Percentiles rank a stretch among this genome's conserved stretches.
Conservation (phyloP, 2,113 vertebrate genomes). For the Apteryx owenii region DNA sequence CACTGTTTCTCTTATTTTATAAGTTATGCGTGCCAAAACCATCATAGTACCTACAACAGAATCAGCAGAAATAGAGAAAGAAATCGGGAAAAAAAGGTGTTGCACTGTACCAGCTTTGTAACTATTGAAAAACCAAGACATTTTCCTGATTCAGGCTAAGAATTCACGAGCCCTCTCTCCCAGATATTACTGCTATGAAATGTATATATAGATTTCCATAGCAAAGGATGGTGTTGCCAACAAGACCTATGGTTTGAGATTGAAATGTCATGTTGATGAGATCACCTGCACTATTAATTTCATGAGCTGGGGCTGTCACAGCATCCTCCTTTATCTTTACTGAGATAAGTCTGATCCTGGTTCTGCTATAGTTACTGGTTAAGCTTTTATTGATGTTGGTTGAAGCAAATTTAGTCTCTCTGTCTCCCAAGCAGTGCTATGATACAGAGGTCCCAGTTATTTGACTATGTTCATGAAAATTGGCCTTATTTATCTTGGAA, state of each 20-base stretch:
- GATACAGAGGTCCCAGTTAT: not conserved
- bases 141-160: not conserved
- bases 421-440: not conserved
- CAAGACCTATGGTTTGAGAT: not conserved
- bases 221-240: not conserved
- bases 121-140: not conserved
- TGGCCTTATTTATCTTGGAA: not conserved
- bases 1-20: not conserved
- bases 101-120: not conserved
- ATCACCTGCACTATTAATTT: not conserved
- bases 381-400: not conserved
- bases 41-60: not conserved
- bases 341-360: not conserved
- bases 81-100: not conserved
- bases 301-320: not conserved
- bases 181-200: not conserved
- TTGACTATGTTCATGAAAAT: not conserved
- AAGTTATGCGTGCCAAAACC: slow-evolving; percentile 15
- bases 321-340: not conserved
- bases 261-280: not conserved
- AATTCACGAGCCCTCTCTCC: not conserved
- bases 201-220: not conserved
- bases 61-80: not conserved
- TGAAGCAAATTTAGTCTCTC: not conserved
- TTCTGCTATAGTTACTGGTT: not conserved